These are phyloP conservation scores for Orcinus orca DNA, from an alignment of 2,113 vertebrate species.

Conservation along the genomic window DNA sequence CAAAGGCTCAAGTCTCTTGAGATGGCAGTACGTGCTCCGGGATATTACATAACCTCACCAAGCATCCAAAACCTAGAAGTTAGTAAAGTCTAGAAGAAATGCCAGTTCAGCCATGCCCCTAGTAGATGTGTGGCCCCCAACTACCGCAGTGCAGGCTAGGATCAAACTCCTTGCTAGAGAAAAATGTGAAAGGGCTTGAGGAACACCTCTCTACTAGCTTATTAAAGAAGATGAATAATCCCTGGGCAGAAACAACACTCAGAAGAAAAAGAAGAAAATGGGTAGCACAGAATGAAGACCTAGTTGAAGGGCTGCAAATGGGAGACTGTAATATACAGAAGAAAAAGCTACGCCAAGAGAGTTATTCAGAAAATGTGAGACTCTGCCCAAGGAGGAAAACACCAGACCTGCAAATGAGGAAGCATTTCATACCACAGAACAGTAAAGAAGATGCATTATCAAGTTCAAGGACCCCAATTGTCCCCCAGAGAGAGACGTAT, in stretches of 20 bases:
- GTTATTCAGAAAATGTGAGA: not conserved
- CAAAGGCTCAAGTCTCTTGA: not conserved
- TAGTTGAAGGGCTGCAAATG: not conserved
- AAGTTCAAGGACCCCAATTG: not conserved
- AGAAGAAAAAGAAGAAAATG: not conserved
- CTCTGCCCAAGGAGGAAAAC: not conserved
- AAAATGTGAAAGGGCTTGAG: not conserved
- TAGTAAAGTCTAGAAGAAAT: not conserved
- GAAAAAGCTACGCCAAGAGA: not conserved
- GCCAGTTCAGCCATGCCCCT: not conserved
- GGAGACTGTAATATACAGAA: not conserved
- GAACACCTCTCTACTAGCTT: not conserved
- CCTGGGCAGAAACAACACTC: not conserved
- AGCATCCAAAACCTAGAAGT: not conserved
- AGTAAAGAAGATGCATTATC: not conserved
- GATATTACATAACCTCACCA: not conserved
- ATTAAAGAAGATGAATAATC: not conserved
- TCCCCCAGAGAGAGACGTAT: not conserved
- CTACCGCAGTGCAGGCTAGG: not conserved
- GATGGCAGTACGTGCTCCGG: not conserved
- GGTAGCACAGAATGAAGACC: not conserved
- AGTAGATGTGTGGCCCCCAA: not conserved
- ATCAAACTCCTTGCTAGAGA: not conserved
- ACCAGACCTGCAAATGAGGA: not conserved
- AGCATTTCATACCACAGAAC: not conserved